A percentile compares a stretch with the other conserved stretches of the same genome.
phyloP scores from a whole-genome alignment of 2,797 vertebrate species.

The Peromyscus attwateri region DNA sequence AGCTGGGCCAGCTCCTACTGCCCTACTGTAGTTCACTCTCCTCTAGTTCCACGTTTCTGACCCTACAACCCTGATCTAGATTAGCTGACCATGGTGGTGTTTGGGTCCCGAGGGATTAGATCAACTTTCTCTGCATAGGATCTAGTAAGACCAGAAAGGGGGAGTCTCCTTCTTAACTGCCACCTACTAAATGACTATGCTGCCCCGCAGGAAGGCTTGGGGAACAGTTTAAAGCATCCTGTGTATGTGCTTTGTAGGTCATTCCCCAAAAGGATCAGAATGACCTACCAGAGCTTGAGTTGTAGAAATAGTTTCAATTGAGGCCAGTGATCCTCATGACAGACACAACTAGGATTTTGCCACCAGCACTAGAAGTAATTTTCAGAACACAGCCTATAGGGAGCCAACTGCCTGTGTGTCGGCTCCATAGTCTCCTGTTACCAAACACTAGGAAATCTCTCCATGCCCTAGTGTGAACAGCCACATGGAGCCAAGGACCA shows the following conservation, averaged over 20 bases:
- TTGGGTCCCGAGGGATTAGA: neutral
- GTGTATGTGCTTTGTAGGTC: accelerated
- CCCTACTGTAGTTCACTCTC: accelerated
- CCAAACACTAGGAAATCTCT: neutral
- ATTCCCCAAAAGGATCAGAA: neutral
- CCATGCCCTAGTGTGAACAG: neutral
- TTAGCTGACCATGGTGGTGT: neutral
- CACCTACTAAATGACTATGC: neutral
- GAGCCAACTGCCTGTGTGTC: too few species aligned
- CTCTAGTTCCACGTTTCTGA: neutral
- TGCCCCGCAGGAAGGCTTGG: neutral
- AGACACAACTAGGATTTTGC: neutral
- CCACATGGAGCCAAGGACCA: accelerated
- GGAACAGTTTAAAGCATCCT: accelerated
- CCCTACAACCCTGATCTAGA: too few species aligned
- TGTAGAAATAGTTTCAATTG: neutral
- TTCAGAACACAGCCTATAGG: neutral
- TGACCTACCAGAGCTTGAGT: neutral
- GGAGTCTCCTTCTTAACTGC: neutral
- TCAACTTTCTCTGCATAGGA: accelerated
- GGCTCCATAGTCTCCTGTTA: neutral
- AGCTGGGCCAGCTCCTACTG: accelerated
- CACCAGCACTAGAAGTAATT: neutral
- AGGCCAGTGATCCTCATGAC: neutral
- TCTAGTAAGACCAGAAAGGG: neutral